phyloP scores from a whole-genome alignment of 2,888 invertebrate species.

The Ophraella communa region DNA sequence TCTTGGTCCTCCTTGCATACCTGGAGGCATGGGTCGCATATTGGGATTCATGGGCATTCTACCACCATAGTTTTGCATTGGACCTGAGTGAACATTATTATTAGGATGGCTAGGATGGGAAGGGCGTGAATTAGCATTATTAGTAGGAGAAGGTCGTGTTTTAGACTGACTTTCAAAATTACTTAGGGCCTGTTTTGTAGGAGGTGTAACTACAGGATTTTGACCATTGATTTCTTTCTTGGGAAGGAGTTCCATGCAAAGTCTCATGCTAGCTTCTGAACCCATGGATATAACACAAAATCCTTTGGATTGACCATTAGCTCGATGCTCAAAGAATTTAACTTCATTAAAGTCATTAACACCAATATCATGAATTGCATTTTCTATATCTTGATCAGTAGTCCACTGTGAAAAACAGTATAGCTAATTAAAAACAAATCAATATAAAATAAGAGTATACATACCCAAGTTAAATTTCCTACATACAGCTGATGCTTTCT shows the following conservation, averaged over 20 bases:
- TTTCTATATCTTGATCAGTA: conserved; percentile 94
- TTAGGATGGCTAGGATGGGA: conserved; percentile 68
- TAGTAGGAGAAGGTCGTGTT: conserved; percentile 83
- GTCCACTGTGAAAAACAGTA: conserved; percentile 86
- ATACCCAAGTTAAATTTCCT: conserved; percentile 98
- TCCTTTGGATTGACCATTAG: conserved; percentile 98
- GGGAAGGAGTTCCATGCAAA: conserved; percentile 92
- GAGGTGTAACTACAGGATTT: conserved; percentile 91
- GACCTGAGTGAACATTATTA: conserved; percentile 65
- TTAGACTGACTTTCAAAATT: conserved; percentile 93
- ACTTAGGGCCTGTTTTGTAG: conserved; percentile 86
- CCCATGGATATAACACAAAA: conserved; percentile 96
- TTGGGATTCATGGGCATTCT: conserved; percentile 61
- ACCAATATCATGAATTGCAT: conserved; percentile 86
- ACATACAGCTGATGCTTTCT: conserved; percentile 92
- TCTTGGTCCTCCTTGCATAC: conserved; percentile 64
- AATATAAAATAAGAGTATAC: conserved; percentile 43
- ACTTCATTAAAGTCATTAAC: conserved; percentile 95
- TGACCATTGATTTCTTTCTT: conserved; percentile 97
- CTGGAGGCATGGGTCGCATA: conserved; percentile 63
- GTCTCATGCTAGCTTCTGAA: conserved; percentile 87
- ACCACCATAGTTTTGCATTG: conserved; percentile 64
- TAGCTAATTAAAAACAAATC: not conserved
- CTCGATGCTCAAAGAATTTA: conserved; percentile 98
- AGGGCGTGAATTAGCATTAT: conserved; percentile 67